Base-by-base conservation (phyloP, 2,797 vertebrate genomes). In the Antrozous pallidus region DNA sequence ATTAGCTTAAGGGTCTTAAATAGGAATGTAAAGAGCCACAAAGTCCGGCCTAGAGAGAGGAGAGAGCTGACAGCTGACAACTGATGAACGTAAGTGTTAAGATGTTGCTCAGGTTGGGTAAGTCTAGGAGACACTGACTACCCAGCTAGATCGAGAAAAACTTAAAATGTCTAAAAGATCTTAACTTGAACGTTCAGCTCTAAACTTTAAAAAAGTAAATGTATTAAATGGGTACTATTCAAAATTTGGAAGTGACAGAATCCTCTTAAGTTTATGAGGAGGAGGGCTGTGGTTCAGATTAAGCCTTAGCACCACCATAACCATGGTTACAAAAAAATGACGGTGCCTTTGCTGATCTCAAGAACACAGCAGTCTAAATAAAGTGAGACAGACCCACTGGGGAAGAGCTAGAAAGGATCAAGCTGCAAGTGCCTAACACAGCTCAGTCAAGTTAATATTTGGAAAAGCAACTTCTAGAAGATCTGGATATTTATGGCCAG, bases 391-490 rank as follows among this genome's bases (percentile, higher is more conserved):
- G 14, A 49, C 22, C 45, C 14, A 70, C 14, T 58, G 18, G 4
- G 65, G 31, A 91, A 78, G n/a, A 33, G 63, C 58, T 0, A 67
- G 14, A 63, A 61, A 78, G 20, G 14, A n/a, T 24, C n/a, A 71
- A 58, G 51, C 45, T 38, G 18, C 10, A 58, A 28, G n/a, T 77
- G 84, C 56, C 85, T 69, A 87, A 69, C 24, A 42, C 0, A 42
- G 33, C 36, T 42, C 26, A 45, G 18, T 22, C 31, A 70, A 86
- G 24, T 42, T 38, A 84, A 24, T 20, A 79, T 26, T 28, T 56
- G 22, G 73, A 92, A 93, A 90, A 45, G 9, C 9, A 63, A 56
- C 17, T 88, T 75, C 22, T 33, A 79, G 40, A 93, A 63, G 20
- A 85, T 74, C 49, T 47, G 54, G 24, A 24, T 47, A 9, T 31